Conservation (phyloP, 2,797 vertebrate genomes). For the Psittacula echo region DNA sequence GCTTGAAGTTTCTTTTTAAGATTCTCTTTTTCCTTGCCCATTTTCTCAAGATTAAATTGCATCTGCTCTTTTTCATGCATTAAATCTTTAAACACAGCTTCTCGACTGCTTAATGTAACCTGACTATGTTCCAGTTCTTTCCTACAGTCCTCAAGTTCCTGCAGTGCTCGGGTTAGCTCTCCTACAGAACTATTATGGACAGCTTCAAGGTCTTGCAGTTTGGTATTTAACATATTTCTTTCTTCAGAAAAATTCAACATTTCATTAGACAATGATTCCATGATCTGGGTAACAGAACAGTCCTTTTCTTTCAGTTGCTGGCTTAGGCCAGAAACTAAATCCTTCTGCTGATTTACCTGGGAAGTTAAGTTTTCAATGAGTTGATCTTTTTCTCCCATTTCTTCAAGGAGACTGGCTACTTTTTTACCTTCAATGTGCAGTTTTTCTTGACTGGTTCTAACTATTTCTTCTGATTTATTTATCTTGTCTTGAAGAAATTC, state of each 20-base stretch:
- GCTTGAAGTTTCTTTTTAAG: slow-evolving; percentile 89
- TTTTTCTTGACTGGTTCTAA: slow-evolving; percentile 59
- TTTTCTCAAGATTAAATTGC: slow-evolving; percentile 71
- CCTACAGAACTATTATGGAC: slow-evolving; percentile 38
- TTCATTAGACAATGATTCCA: slow-evolving; percentile 84
- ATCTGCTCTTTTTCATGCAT: slow-evolving; percentile 73
- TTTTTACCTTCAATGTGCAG: slow-evolving; percentile 61
- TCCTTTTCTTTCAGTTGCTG: slow-evolving; percentile 87
- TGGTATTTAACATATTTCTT: slow-evolving; percentile 64
- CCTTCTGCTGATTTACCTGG: slow-evolving; percentile 86
- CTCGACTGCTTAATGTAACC: slow-evolving; percentile 59
- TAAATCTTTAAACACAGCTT: slow-evolving; percentile 71
- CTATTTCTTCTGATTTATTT: slow-evolving; percentile 64
- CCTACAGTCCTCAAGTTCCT: slow-evolving; percentile 74
- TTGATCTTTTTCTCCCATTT: slow-evolving; percentile 77
- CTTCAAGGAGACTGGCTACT: slow-evolving; percentile 54
- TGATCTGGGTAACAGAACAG: slow-evolving; percentile 79
- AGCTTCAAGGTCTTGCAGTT: slow-evolving; percentile 73
- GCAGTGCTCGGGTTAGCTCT: slow-evolving; percentile 59
- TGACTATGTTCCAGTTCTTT: slow-evolving; percentile 58
- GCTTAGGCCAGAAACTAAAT: slow-evolving; percentile 82
- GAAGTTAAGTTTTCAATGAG: slow-evolving; percentile 76
- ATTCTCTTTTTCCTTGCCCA: slow-evolving; percentile 84
- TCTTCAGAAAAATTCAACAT: slow-evolving; percentile 81
- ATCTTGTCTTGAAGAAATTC: slow-evolving; percentile 72